These are phyloP conservation scores for Allolobophora icterica DNA, from an alignment of 2,888 invertebrate genomes.

Conservation along the genomic window DNA sequence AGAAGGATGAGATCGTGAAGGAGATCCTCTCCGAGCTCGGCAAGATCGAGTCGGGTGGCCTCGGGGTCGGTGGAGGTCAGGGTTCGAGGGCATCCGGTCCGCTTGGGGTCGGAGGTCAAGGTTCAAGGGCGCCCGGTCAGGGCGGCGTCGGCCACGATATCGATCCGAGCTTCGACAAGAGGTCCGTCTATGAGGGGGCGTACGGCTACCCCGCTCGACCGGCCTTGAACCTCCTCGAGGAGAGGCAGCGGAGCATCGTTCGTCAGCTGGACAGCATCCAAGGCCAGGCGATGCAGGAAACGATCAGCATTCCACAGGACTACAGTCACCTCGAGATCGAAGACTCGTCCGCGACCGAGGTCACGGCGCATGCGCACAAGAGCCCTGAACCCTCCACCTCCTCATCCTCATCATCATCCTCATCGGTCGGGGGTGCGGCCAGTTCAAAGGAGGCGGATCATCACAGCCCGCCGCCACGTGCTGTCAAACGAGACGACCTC, in stretches of 20 bases:
- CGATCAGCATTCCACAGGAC: constrained; percentile 19
- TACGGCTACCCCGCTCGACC: constrained; percentile 21
- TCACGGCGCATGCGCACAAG: not conserved
- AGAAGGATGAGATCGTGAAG: constrained; percentile 48
- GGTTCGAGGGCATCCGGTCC: constrained; percentile 27
- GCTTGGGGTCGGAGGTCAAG: constrained; percentile 33
- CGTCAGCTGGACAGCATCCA: constrained; percentile 49
- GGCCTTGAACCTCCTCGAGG: constrained; percentile 43
- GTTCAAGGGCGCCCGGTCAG: constrained; percentile 31
- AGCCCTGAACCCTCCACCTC: not conserved
- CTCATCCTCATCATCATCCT: not conserved
- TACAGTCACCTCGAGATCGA: constrained; percentile 23
- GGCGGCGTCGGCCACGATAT: not conserved
- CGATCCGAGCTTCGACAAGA: too few species aligned
- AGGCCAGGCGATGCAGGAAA: constrained; percentile 48
- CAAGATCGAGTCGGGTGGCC: constrained; percentile 42
- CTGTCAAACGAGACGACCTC: constrained; percentile 51
- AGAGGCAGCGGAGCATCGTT: constrained; percentile 47
- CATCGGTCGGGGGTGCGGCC: not conserved
- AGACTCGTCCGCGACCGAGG: not conserved
- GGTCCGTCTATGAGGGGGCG: not conserved
- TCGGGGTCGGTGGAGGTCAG: constrained; percentile 24
- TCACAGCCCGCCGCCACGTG: not conserved
- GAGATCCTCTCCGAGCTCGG: constrained; percentile 49
- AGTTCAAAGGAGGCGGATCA: not conserved